Conservation (phyloP, 2,888 invertebrate genomes). For the Venusia cambrica region DNA sequence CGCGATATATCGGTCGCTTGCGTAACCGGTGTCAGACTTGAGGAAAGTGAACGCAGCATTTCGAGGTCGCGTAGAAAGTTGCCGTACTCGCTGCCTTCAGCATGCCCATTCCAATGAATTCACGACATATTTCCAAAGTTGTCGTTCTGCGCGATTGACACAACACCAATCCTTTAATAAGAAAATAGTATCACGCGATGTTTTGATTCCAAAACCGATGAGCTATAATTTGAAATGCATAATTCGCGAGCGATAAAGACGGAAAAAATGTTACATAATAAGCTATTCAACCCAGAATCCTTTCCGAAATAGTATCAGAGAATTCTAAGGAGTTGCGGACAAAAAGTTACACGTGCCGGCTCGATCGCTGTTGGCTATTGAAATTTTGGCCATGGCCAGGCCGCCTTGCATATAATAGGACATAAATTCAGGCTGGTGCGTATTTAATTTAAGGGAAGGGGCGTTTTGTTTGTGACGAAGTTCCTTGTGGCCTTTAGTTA, state of each 20-base stretch:
- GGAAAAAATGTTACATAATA: conserved; percentile 72
- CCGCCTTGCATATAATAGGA: conserved; percentile 66
- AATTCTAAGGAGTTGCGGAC: conserved; percentile 71
- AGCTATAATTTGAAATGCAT: conserved; percentile 42
- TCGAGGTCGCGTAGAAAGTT: conserved; percentile 80
- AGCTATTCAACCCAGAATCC: conserved; percentile 64
- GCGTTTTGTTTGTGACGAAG: no score
- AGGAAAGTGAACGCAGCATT: conserved; percentile 80
- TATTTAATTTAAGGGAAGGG: conserved; percentile 47
- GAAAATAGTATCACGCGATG: conserved; percentile 43
- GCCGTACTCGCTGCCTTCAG: conserved; percentile 46
- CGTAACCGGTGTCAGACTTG: conserved; percentile 75
- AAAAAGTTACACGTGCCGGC: conserved; percentile 78
- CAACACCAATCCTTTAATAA: conserved; percentile 31
- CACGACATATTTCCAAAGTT: conserved; percentile 25
- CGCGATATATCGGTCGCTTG: conserved; percentile 71
- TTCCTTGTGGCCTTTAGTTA: no score
- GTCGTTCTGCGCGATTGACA: conserved; percentile 30
- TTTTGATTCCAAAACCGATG: conserved; percentile 39
- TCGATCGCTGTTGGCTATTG: conserved; percentile 73
- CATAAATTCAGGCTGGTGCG: conserved; percentile 55
- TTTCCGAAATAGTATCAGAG: conserved; percentile 57
- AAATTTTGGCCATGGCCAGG: conserved; percentile 68
- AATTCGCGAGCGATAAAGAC: conserved; percentile 44
- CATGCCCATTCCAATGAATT: conserved; percentile 39